A percentile compares a stretch with the other conserved stretches of the same genome.
Evolutionary conservation across 2,888 invertebrate genomes (phyloP).

Genomic region (Adela reaumurella): DNA sequence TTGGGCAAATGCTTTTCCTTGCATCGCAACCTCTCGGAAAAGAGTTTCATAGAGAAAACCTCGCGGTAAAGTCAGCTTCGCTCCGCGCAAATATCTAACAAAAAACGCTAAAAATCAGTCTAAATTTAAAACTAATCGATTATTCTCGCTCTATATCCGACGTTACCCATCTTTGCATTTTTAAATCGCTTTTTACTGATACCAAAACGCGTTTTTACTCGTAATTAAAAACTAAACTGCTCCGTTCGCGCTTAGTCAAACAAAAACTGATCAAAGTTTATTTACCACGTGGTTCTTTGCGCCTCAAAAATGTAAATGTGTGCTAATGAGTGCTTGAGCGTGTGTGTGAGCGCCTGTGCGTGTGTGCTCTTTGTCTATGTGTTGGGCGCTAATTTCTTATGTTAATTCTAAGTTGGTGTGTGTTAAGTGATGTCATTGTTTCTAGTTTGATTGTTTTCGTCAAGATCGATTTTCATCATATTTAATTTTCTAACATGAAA

Average conservation of each 20-base stretch:
- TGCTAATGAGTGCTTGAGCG: conserved; percentile 40
- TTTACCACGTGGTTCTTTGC: neutral
- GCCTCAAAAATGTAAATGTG: conserved; percentile 34
- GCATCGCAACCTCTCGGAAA: conserved; percentile 51
- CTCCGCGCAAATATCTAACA: no score
- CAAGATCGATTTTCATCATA: no score
- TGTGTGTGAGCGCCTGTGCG: conserved; percentile 28
- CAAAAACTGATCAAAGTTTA: no score
- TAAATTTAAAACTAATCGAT: conserved; percentile 23
- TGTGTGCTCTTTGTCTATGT: conserved; percentile 23
- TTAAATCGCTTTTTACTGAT: no score
- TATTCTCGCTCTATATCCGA: neutral
- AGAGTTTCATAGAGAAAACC: conserved; percentile 57
- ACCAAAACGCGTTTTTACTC: no score
- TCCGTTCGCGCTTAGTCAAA: no score
- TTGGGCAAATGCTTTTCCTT: conserved; percentile 56
- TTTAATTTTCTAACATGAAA: no score
- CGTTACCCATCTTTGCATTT: no score
- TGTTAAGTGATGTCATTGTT: neutral
- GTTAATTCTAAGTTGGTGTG: neutral
- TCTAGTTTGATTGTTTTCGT: no score
- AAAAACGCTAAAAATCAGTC: conserved; percentile 14
- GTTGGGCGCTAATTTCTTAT: no score
- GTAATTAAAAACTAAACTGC: no score
- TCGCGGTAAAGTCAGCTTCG: conserved; percentile 55